Evolutionary conservation across 2,113 vertebrate genomes (phyloP), one percentile per base, ranked within the genome.

Genomic region (Sinocyclocheilus anshuiensis): DNA sequence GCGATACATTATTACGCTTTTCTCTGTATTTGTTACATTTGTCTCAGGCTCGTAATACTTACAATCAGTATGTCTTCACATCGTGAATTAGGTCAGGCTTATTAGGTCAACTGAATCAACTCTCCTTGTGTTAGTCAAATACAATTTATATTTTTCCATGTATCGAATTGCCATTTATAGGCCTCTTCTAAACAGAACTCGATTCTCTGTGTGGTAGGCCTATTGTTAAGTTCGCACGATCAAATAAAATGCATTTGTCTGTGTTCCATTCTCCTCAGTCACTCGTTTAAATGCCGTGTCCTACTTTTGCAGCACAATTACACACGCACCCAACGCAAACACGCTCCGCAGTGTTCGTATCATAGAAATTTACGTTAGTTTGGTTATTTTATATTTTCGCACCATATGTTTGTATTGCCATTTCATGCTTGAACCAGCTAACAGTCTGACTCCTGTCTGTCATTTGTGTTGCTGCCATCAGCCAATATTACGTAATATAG

Each of bases 401-500:
- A 8, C 4, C 39, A 65, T 11, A 42, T 24, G 61, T 65, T 24
- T 48, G 15, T 53, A n/a, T 4, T 42, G 33, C 6, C 3, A 5
- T 15, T 50, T 53, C 24, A 77, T 24, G 13, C 24, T 77, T 22
- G n/a, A 1, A 4, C 2, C 42, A 33, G 45, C 26, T 22, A 22
- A 7, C 33, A 22, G 0, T 67, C 20, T 22, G 24, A 53, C 10
- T 81, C 16, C 15, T 42, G 39, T 65, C 29, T 50, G 39, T 81
- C n/a, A 45, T 67, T 71, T 71, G 20, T 13, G 65, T 53, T 29
- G 59, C 33, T 33, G 20, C 26, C 75, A 29, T 67, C 65, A 16
- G 55, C n/a, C 8, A 69, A 24, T 24, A n/a, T 74, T 83, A 53
- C 81, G 29, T 74, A 83, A 83, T 36, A 59, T 18, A 29, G 1